These are phyloP conservation scores for Tubulanus polymorphus DNA, from an alignment of 2,888 invertebrate species.

Conservation along the genomic window DNA sequence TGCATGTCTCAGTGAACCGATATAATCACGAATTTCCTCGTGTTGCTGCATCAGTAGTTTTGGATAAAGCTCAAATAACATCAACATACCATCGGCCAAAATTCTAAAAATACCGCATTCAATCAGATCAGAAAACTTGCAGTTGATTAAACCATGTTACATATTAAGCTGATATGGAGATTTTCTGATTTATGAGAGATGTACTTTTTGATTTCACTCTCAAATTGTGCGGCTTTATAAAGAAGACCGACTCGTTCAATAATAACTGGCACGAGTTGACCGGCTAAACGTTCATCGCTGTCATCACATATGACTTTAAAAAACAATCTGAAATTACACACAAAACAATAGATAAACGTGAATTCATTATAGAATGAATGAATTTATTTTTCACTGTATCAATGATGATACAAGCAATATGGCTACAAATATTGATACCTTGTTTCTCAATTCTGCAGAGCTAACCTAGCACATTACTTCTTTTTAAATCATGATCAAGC, in stretches of 20 bases:
- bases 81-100: constrained; percentile 32
- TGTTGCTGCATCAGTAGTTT: constrained; percentile 29
- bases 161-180: neutral
- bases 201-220: constrained; percentile 37
- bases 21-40: constrained; percentile 35
- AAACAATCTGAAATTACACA: constrained; percentile 30
- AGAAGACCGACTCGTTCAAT: constrained; percentile 38
- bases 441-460: too few species aligned
- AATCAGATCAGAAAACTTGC: neutral
- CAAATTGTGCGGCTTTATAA: constrained; percentile 33
- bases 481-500: too few species aligned
- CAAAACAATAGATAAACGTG: neutral
- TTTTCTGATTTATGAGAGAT: neutral
- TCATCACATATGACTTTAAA: constrained; percentile 37
- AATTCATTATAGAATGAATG: too few species aligned
- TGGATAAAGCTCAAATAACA: constrained; percentile 33
- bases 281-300: constrained; percentile 28
- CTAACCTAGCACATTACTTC: too few species aligned
- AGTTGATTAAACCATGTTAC: neutral
- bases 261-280: constrained; percentile 37
- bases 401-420: too few species aligned
- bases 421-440: too few species aligned
- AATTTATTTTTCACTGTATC: too few species aligned
- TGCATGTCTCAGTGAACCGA: constrained; percentile 33
- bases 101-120: constrained; percentile 26